A percentile compares a stretch with the other conserved stretches of the same genome.
These are phyloP conservation scores for Cryptotis parvus DNA, from an alignment of 2,113 vertebrate genomes.

Conservation along the genomic window DNA sequence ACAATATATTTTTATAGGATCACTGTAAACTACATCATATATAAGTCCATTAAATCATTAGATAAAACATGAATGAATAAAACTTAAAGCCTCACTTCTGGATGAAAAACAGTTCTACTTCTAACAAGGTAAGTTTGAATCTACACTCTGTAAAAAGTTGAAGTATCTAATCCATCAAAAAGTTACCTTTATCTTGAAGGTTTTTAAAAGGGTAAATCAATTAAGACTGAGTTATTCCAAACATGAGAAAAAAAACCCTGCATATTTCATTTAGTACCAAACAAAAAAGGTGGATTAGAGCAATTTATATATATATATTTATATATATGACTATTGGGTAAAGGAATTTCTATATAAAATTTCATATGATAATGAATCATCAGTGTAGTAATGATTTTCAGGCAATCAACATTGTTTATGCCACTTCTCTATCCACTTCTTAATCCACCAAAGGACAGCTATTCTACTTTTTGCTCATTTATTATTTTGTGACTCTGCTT, in stretches of 20 bases:
- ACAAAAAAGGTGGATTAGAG: slow-evolving; percentile 25
- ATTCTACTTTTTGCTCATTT: slow-evolving; percentile 13
- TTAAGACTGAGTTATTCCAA: slow-evolving; percentile 38
- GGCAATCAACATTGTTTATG: not conserved
- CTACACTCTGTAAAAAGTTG: not conserved
- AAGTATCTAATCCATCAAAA: slow-evolving; percentile 57
- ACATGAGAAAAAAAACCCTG: slow-evolving; percentile 45
- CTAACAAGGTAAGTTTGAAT: not conserved
- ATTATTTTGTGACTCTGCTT: slow-evolving; percentile 12
- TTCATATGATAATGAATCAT: slow-evolving; percentile 6
- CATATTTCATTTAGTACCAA: slow-evolving; percentile 64
- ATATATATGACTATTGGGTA: slow-evolving; percentile 47
- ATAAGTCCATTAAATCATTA: not conserved
- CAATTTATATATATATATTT: slow-evolving; percentile 61
- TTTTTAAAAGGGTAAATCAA: slow-evolving; percentile 59
- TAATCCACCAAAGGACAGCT: not conserved
- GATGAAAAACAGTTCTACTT: not conserved
- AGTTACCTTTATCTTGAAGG: slow-evolving; percentile 39
- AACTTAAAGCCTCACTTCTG: not conserved
- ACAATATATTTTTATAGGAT: not conserved
- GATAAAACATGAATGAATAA: not conserved
- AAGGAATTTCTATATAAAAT: slow-evolving; percentile 49
- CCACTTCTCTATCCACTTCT: not conserved
- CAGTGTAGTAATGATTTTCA: not conserved
- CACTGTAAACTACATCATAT: not conserved